Base-by-base conservation (phyloP, 2,113 vertebrate species). In the Nymphicus hollandicus region DNA sequence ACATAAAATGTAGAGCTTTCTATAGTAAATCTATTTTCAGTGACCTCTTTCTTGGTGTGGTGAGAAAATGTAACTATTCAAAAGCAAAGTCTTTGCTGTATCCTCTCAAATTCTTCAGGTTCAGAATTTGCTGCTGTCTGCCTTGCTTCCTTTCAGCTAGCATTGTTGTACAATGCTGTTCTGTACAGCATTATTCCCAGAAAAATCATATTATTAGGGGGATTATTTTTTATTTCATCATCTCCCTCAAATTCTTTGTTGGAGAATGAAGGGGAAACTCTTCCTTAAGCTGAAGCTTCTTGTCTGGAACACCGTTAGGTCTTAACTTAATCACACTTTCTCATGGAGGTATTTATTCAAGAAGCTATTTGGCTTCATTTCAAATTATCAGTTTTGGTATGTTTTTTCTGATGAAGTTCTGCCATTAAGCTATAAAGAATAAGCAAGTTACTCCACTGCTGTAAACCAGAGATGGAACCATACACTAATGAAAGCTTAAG, bases 11-110 rank as follows among this genome's bases (percentile, higher is more conserved):
- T 76, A 61, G 74, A 77, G 7, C 58, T 94, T 93, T 80, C 79
- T 83, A 6, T 35, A 37, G 17, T 17, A 11, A 53, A 39, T 64
- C 43, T 56, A 18, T 61, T 86, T 82, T 70, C 85, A 65, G 41
- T 94, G 82, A 49, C 56, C 29, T 88, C 39, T 76, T 89, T 85
- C 53, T 96, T 90, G 15, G 17, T 39, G 13, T 66, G 64, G 6
- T 60, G 77, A 79, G 35, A 39, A 93, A 77, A 72, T 14, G 13
- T 73, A 65, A 56, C 56, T 72, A 52, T 64, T 90, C 31, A 50
- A 78, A 86, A 77, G 9, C 28, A n/a, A 89, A 86, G 14, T 35
- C 29, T 66, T 81, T 66, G 39, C 35, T 92, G n/a, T 14, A 24
- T 77, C 31, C 46, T 88, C 27, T 93, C n/a, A 70, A 55, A 33